These are phyloP conservation scores for Agrypnia vestita DNA, from an alignment of 1,140 invertebrate species.

Conservation along the genomic window DNA sequence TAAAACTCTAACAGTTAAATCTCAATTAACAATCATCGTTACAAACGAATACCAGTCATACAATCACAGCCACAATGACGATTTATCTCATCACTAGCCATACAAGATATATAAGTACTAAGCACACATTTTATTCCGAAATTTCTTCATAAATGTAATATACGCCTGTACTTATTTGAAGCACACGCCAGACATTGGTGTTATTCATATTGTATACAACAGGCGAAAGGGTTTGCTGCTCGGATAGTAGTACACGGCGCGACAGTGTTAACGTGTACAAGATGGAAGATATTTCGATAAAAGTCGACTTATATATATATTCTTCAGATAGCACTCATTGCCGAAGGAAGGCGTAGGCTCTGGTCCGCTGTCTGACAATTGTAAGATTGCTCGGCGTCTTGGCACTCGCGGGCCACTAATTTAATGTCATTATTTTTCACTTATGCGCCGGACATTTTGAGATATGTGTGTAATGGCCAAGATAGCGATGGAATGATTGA, in stretches of 20 bases:
- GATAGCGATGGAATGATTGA: conserved; percentile 5
- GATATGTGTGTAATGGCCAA: conserved; percentile 6
- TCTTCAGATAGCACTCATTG: background rate
- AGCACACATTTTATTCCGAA: too few relatives aligned
- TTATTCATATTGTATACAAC: conserved; percentile 28
- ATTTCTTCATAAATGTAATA: background rate
- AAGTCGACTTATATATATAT: background rate
- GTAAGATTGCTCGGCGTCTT: conserved; percentile 19
- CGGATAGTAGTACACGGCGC: too few relatives aligned
- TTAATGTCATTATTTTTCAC: conserved; percentile 48
- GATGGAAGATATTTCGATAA: background rate
- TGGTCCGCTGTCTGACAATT: conserved; percentile 10
- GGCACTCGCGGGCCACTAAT: conserved; percentile 6
- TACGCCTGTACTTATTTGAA: background rate
- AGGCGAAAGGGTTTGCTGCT: conserved; percentile 1
- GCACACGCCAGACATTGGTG: background rate
- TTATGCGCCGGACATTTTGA: conserved; percentile 6
- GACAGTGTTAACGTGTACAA: background rate
- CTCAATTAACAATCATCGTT: too few relatives aligned
- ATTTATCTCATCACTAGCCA: too few relatives aligned
- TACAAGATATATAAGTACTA: too few relatives aligned
- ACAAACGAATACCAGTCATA: too few relatives aligned
- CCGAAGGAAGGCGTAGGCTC: conserved; percentile 36
- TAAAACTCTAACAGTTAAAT: too few relatives aligned
- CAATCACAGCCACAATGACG: too few relatives aligned